A percentile compares a stretch with the other conserved stretches of the same genome.
Conservation (phyloP, 2,113 vertebrate genomes). For the Gallinago undulata region DNA sequence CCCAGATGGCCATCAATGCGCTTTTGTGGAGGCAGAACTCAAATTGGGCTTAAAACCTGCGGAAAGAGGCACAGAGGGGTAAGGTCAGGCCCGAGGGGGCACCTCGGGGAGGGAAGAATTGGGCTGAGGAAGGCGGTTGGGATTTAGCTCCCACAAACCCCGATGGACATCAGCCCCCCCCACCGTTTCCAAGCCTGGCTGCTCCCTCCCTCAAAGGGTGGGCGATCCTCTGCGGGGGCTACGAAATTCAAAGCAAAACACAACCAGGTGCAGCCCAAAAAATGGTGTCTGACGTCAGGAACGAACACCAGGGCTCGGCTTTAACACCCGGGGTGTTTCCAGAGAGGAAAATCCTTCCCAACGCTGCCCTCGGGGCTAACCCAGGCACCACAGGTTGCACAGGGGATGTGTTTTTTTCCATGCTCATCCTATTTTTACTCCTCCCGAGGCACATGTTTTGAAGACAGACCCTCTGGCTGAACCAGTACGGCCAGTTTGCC, state of each 20-base stretch:
- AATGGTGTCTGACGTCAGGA: not conserved
- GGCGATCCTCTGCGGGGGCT: rapidly evolving
- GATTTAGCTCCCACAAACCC: not conserved
- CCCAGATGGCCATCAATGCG: not conserved
- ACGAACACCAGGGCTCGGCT: not conserved
- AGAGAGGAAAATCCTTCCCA: not conserved
- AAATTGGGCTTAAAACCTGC: not conserved
- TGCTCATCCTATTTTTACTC: not conserved
- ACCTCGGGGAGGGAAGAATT: too few relatives aligned
- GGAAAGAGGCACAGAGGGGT: rapidly evolving
- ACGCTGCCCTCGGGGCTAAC: not conserved
- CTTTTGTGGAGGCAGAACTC: not conserved
- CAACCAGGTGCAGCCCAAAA: too few relatives aligned
- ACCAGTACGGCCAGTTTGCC: rapidly evolving
- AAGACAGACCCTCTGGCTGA: not conserved
- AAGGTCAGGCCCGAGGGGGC: not conserved
- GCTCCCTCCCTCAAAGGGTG: rapidly evolving
- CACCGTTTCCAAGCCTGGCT: not conserved
- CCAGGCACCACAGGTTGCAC: rapidly evolving
- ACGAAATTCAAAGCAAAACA: rapidly evolving
- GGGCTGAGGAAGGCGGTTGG: rapidly evolving
- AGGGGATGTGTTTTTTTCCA: not conserved
- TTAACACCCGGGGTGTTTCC: rapidly evolving
- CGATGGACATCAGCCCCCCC: rapidly evolving
- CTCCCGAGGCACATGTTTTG: rapidly evolving